A percentile compares a stretch with the other conserved stretches of the same genome.
phyloP scores from a whole-genome alignment of 2,888 invertebrate genomes.

The Noctua comes region DNA sequence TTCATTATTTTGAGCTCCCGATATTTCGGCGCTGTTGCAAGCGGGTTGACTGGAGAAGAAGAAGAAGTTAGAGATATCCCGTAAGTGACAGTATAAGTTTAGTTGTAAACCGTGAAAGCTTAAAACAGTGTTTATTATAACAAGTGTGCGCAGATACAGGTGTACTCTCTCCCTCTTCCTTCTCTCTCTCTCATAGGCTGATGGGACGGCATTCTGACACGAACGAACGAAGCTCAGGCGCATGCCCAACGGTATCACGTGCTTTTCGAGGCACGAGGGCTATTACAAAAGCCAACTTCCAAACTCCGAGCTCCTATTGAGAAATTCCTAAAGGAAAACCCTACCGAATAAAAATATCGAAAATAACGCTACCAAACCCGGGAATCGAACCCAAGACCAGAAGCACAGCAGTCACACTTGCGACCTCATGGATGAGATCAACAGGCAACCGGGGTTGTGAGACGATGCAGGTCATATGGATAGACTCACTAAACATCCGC shows the following conservation, averaged over 20 bases:
- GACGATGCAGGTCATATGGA: no score
- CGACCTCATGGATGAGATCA: no score
- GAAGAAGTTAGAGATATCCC: no score
- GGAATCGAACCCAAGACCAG: background rate
- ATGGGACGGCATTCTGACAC: background rate
- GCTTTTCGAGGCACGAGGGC: background rate
- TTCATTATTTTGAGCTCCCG: no score
- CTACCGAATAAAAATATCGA: no score
- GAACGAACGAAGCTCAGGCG: background rate
- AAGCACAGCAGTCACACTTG: background rate
- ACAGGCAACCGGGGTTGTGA: background rate
- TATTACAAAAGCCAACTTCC: background rate
- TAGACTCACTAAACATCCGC: background rate
- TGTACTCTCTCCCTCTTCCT: background rate
- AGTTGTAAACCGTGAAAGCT: no score
- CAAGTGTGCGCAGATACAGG: background rate
- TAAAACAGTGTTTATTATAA: no score
- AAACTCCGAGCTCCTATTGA: background rate
- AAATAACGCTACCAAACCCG: background rate
- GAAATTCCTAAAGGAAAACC: background rate
- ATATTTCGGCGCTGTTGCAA: no score
- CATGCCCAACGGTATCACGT: background rate
- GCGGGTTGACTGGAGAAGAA: no score
- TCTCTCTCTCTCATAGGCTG: background rate
- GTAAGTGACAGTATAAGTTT: no score